phyloP scores from a whole-genome alignment of 1,140 invertebrate genomes.

The Drosophila carrolli region DNA sequence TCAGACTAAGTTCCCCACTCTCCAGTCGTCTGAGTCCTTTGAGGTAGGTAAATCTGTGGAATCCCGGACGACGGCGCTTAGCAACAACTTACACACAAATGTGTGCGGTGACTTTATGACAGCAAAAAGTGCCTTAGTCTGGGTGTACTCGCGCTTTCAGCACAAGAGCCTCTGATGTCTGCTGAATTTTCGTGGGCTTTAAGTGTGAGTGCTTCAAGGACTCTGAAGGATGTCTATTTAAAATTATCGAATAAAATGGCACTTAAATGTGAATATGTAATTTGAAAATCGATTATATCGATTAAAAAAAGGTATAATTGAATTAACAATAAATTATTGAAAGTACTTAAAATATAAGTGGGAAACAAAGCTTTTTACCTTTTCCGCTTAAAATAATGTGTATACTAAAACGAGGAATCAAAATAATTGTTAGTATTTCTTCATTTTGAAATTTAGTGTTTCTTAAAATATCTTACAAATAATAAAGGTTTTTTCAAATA shows the following conservation, averaged over 20 bases:
- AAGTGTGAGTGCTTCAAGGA: slow-evolving; percentile 8
- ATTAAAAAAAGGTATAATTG: no score
- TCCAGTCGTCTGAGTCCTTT: background rate
- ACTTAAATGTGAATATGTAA: no score
- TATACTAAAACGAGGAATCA: no score
- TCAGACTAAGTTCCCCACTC: slow-evolving; percentile 2
- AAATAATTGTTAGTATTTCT: no score
- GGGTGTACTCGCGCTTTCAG: slow-evolving; percentile 10
- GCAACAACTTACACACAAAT: slow-evolving; percentile 21
- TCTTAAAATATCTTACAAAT: no score
- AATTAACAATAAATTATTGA: no score
- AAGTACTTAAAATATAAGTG: no score
- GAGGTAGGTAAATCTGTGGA: slow-evolving; percentile 11
- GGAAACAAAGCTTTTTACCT: no score
- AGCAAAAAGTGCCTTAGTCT: slow-evolving; percentile 8
- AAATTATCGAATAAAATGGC: background rate
- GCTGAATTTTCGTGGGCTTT: background rate
- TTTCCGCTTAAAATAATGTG: no score
- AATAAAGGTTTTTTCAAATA: no score
- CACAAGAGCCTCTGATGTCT: slow-evolving; percentile 6
- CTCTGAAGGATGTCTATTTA: background rate
- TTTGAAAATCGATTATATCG: no score
- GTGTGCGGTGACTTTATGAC: slow-evolving; percentile 20
- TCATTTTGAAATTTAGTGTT: no score
- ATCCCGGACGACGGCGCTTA: slow-evolving; percentile 21